phyloP scores from a whole-genome alignment of 1,140 invertebrate genomes.

The Heliconius congener region DNA sequence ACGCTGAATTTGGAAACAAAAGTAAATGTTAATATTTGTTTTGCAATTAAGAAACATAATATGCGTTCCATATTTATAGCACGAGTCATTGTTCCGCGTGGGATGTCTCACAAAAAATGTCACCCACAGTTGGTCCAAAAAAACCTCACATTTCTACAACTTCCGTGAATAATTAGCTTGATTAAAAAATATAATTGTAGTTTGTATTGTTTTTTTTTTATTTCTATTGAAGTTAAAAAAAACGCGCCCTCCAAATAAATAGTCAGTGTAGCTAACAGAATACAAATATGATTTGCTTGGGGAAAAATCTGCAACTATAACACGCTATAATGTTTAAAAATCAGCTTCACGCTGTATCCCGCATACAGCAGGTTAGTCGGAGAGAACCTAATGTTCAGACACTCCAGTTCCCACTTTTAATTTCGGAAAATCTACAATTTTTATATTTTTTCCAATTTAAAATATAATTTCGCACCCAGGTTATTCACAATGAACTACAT shows the following conservation, averaged over 20 bases:
- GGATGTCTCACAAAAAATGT: constrained; percentile 67
- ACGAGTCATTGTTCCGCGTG: constrained; percentile 46
- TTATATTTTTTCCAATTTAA: not conserved
- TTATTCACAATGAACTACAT: not conserved
- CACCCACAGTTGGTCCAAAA: constrained; percentile 62
- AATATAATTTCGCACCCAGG: not conserved
- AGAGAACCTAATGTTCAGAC: not conserved
- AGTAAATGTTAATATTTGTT: not conserved
- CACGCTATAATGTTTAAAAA: too few relatives aligned
- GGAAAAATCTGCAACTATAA: too few relatives aligned
- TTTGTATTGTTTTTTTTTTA: constrained; percentile 31
- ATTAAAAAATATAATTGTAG: constrained; percentile 40
- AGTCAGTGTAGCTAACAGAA: not conserved
- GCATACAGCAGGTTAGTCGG: too few relatives aligned
- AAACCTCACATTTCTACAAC: constrained; percentile 42
- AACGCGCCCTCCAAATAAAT: not conserved
- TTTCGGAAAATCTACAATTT: not conserved
- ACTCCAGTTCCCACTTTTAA: not conserved
- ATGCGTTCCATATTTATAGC: not conserved
- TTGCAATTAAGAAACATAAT: constrained; percentile 1
- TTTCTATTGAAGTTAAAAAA: not conserved
- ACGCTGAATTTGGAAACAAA: not conserved
- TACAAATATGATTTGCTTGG: not conserved
- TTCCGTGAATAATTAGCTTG: constrained; percentile 53
- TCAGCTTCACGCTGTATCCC: too few relatives aligned